Evolutionary conservation across 2,888 invertebrate genomes (phyloP).

Genomic region (Neoaliturus tenellus): DNA sequence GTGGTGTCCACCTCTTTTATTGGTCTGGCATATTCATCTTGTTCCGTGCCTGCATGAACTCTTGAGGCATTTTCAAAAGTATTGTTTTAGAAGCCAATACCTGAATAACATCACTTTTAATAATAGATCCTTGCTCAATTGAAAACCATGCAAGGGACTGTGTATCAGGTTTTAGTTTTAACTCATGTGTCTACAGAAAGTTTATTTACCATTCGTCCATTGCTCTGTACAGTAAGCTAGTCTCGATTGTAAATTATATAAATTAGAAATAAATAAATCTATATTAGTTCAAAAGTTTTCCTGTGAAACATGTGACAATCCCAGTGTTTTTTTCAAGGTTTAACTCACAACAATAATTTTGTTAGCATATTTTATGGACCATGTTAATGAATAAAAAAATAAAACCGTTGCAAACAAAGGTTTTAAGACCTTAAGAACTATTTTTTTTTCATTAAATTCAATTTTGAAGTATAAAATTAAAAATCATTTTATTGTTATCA

Average conservation of each 20-base stretch:
- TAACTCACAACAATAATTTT: too few species aligned
- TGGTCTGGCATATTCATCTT: conserved; percentile 33
- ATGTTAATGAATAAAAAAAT: too few species aligned
- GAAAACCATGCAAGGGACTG: background rate
- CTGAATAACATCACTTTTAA: background rate
- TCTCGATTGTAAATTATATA: background rate
- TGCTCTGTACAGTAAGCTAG: background rate
- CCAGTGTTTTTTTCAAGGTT: too few species aligned
- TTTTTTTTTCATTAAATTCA: too few species aligned
- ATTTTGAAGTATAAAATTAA: too few species aligned
- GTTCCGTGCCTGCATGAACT: background rate
- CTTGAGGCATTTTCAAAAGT: conserved; percentile 34
- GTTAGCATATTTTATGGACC: too few species aligned
- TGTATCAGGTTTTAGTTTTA: background rate
- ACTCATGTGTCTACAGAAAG: background rate
- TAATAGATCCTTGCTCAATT: too few species aligned
- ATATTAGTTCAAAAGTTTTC: too few species aligned
- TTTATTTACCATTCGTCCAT: background rate
- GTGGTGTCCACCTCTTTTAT: conserved; percentile 69
- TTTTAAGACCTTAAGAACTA: too few species aligned
- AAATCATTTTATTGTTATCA: too few species aligned
- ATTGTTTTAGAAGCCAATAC: conserved; percentile 18
- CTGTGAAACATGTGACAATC: too few species aligned
- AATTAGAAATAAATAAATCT: background rate
- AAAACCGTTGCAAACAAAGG: too few species aligned